phyloP scores from a whole-genome alignment of 2,797 vertebrate species.

The Acanthiza pusilla region DNA sequence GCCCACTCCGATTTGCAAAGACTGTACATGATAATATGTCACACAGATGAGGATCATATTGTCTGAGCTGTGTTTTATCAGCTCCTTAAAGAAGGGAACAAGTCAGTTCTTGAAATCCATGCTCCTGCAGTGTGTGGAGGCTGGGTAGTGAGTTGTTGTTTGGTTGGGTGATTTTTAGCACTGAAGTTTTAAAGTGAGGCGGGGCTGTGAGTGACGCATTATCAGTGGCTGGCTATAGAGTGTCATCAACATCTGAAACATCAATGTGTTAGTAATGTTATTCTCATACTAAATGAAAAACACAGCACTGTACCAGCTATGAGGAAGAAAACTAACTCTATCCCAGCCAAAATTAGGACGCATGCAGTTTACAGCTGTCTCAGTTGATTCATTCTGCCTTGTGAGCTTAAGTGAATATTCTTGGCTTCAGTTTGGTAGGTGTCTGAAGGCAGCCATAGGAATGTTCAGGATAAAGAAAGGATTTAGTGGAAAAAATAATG shows the following conservation, averaged over 20 bases:
- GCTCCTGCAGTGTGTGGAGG: not conserved
- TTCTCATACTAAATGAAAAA: not conserved
- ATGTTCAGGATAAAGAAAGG: not conserved
- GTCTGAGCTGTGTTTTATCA: not conserved
- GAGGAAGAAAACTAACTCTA: not conserved
- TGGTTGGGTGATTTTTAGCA: not conserved
- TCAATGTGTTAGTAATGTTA: fast-evolving
- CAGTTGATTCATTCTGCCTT: not conserved
- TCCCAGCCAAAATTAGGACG: not conserved
- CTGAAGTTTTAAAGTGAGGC: not conserved
- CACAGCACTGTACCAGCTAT: fast-evolving
- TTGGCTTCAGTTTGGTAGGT: not conserved
- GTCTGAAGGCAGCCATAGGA: not conserved
- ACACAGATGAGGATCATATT: not conserved
- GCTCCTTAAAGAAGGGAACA: not conserved
- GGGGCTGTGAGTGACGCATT: fast-evolving
- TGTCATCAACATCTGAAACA: not conserved
- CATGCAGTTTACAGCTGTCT: not conserved
- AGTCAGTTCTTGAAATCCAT: not conserved
- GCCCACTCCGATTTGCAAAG: not conserved
- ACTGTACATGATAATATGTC: not conserved
- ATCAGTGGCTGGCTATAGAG: not conserved
- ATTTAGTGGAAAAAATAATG: not conserved
- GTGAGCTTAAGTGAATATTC: not conserved
- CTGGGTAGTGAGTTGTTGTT: not conserved